Evolutionary conservation across 2,797 vertebrate genomes (phyloP).

Genomic region (Gymnothorax javanicus): DNA sequence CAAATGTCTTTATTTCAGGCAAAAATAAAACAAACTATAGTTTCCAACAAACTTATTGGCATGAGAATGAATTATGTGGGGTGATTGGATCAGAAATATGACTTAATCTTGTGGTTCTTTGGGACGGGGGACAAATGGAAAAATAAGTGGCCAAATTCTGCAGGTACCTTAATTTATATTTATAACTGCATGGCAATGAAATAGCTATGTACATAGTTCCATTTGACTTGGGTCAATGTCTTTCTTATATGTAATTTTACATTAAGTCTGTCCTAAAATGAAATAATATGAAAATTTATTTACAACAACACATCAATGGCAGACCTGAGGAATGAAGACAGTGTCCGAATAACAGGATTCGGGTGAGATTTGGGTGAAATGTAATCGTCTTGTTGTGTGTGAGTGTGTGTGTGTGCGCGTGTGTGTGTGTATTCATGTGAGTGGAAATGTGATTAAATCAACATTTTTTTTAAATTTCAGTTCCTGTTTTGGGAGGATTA

Average conservation of each 20-base stretch:
- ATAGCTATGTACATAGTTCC: background rate
- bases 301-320: background rate
- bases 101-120: background rate
- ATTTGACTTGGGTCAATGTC: background rate
- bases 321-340: background rate
- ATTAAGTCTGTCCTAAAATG: background rate
- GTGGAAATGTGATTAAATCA: background rate
- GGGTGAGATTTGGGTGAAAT: background rate
- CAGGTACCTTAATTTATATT: background rate
- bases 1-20: background rate
- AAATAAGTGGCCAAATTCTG: background rate
- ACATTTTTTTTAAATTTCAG: slow-evolving; percentile 12
- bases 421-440: background rate
- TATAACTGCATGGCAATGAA: background rate
- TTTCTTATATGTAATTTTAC: background rate
- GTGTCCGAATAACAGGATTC: background rate
- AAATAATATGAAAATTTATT: background rate
- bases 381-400: background rate
- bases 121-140: background rate
- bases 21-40: background rate
- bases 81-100: no score
- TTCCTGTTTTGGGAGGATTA: slow-evolving; percentile 48
- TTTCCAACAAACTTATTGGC: background rate
- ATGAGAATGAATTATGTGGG: background rate
- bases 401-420: background rate